Percentiles rank a stretch among this genome's conserved stretches.
Evolutionary conservation across 2,888 invertebrate genomes (phyloP).

Genomic region (Epirrhoe alternata): DNA sequence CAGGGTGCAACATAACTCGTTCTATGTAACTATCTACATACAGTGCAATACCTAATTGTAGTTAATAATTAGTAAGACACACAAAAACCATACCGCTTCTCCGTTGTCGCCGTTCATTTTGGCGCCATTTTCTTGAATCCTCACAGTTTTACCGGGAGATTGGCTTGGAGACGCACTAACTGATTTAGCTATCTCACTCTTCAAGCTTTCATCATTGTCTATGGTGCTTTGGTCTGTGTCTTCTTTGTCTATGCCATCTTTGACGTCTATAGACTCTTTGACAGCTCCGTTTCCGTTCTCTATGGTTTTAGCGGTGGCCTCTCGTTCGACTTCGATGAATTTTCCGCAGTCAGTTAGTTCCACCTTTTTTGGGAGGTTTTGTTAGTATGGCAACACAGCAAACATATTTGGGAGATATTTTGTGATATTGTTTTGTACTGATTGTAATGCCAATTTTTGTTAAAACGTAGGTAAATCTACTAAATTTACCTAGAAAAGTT

Average conservation of each 20-base stretch:
- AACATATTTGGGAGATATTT: conserved; percentile 49
- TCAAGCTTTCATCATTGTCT: conserved; percentile 44
- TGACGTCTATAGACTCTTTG: conserved; percentile 42
- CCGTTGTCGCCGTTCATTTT: conserved; percentile 64
- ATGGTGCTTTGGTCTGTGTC: conserved; percentile 45
- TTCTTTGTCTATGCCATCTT: conserved; percentile 45
- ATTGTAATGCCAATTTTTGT: background rate
- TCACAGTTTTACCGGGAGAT: conserved; percentile 76
- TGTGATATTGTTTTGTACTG: conserved; percentile 3
- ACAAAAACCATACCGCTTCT: conserved; percentile 61
- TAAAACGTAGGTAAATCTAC: background rate
- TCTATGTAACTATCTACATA: background rate
- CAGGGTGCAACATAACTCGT: conserved; percentile 1
- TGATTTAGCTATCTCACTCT: conserved; percentile 50
- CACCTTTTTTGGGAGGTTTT: conserved; percentile 72
- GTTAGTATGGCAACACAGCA: conserved; percentile 75
- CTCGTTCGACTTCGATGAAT: conserved; percentile 81
- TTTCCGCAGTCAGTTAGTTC: conserved; percentile 82
- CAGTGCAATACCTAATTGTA: background rate
- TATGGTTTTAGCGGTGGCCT: conserved; percentile 49
- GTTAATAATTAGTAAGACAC: conserved; percentile 45
- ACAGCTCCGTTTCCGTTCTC: conserved; percentile 43
- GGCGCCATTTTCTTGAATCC: conserved; percentile 78
- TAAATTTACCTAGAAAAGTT: no score
- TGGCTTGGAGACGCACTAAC: conserved; percentile 64